phyloP scores from a whole-genome alignment of 37 sponge, comb jelly and placozoan genomes.

The Spongilla lacustris region DNA sequence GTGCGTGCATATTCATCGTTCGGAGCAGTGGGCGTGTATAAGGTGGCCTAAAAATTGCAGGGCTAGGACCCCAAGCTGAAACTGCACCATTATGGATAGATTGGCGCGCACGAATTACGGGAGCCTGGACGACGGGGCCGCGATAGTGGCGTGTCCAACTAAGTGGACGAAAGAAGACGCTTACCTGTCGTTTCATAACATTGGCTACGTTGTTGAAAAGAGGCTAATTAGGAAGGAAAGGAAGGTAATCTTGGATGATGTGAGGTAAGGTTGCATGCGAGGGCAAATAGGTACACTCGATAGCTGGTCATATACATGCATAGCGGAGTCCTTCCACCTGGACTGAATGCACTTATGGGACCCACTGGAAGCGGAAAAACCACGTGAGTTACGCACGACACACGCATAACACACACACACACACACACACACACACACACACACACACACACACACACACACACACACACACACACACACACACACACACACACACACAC shows the following conservation, averaged over 20 bases:
- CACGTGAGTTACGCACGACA: conserved; percentile 24
- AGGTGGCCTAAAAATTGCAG: no score
- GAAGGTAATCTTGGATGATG: conserved; percentile 8
- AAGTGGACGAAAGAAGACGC: neutral
- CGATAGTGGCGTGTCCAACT: neutral
- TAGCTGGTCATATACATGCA: no score
- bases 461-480: no score
- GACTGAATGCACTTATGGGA: conserved; percentile 64
- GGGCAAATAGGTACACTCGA: neutral
- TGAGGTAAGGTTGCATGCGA: neutral
- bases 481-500: no score
- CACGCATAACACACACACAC: no score
- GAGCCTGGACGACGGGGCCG: neutral
- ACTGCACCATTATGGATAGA: no score
- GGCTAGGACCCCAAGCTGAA: no score
- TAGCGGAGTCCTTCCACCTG: conserved; percentile 45
- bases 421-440: no score
- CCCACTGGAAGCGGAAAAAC: conserved; percentile 72
- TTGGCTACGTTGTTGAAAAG: conserved; percentile 7
- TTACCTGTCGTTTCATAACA: conserved; percentile 27
- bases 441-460: no score
- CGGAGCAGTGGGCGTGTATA: no score
- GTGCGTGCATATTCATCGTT: no score
- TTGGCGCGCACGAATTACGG: neutral
- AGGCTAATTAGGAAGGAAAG: neutral